Percentiles rank a stretch among this genome's conserved stretches.
phyloP scores from a whole-genome alignment of 2,113 vertebrate genomes.

The Cheirogaleus medius region DNA sequence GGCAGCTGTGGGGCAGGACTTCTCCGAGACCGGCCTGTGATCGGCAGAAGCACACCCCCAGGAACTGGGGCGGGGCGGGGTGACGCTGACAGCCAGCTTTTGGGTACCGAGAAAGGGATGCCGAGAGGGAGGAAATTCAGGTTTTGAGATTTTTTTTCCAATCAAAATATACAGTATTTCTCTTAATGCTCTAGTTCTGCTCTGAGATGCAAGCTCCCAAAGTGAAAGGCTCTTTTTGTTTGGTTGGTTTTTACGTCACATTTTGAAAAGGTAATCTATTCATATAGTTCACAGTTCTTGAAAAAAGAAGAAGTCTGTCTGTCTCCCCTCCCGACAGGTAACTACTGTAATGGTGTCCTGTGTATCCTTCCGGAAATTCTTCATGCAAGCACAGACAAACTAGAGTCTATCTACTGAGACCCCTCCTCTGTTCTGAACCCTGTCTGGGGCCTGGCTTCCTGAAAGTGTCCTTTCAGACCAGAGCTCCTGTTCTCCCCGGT shows the following conservation, averaged over 20 bases:
- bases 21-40: neutral
- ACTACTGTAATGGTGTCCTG: neutral
- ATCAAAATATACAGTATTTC: neutral
- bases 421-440: too few species aligned
- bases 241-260: neutral
- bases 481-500: neutral
- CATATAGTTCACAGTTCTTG: neutral
- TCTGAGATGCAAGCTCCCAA: neutral
- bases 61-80: too few species aligned
- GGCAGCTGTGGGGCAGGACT: neutral
- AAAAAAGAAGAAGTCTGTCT: neutral
- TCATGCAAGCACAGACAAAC: neutral
- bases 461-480: neutral
- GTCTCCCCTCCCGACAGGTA: neutral
- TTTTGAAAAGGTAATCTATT: neutral
- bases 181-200: neutral
- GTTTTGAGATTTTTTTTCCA: neutral
- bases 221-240: neutral
- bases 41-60: neutral
- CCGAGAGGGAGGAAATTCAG: neutral
- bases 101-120: neutral
- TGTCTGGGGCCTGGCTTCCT: neutral
- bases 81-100: neutral
- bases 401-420: fast-evolving
- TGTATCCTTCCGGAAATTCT: neutral